Evolutionary conservation across 2,888 invertebrate species (phyloP), one percentile per base, ranked within the genome.

Genomic region (Spialia ferax): DNA sequence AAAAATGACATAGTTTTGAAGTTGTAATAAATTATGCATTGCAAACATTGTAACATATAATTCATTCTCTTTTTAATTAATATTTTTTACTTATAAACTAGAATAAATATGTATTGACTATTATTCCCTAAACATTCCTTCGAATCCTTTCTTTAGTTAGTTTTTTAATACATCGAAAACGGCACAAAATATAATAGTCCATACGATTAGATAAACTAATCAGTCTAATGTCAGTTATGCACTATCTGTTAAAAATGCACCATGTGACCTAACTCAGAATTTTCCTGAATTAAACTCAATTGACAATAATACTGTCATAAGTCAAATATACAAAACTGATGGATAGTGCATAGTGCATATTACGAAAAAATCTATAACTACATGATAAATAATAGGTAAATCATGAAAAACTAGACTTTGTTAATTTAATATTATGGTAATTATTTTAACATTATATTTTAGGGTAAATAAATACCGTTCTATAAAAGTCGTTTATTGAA

Each of bases 61-160:
- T 48, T 10, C 6, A 7, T 42, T 15, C 1, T 15, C 15, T 42
- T 32, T 5, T 26, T 4, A 26, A 3, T 42, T 42, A 6, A 42
- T 15, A 15, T 7, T 8, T 18, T 45, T 6, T 60, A 45, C 18
- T 22, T 50, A 22, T 50, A 13, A 22, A 52, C 11, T 52, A 23
- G n/a, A 52, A 52, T 22, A 20, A 50, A 18, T 50, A 18, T n/a
- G 52, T 22, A 10, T 62, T 13, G 35, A 15, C 52, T 1, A 52
- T 22, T 64, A 32, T 64, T 13, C 59, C 65, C 65, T 29, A 59
- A 23, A 65, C 65, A 65, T 65, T 65, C 65, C 57, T 59, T 59
- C 20, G 56, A 23, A 48, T 35, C 7, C 18, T 32, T 26, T 20
- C 48, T 64, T 20, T n/a, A 55, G 20, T 20, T 48, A 48, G 10